Conservation (phyloP, 1,140 invertebrate genomes). For the Cecropterus lyciades region DNA sequence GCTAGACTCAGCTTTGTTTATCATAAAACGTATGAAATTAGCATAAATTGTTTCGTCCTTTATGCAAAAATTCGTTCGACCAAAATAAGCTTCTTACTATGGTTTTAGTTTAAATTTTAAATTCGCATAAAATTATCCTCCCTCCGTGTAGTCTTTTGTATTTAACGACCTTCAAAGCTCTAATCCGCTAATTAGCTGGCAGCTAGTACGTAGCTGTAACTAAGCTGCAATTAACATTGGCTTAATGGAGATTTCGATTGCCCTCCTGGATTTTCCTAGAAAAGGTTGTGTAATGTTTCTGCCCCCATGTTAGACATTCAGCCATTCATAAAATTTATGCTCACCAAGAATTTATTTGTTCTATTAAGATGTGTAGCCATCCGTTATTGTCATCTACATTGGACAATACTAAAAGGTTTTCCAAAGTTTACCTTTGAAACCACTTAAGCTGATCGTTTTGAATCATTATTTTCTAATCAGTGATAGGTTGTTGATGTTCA, state of each 20-base stretch:
- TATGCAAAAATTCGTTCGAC: conserved; percentile 31
- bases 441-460: no score
- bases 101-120: conserved; percentile 32
- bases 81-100: conserved; percentile 31
- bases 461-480: no score
- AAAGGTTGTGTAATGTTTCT: not conserved
- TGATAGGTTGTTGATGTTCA: no score
- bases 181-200: conserved; percentile 32
- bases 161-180: conserved; percentile 18
- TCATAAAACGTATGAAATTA: conserved; percentile 32
- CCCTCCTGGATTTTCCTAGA: not conserved
- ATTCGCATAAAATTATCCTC: conserved; percentile 28
- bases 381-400: no score
- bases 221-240: conserved; percentile 18
- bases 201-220: conserved; percentile 14
- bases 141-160: conserved; percentile 29
- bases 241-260: conserved; percentile 18
- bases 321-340: no score
- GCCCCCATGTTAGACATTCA: no score
- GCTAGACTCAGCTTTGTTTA: conserved; percentile 29
- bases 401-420: no score
- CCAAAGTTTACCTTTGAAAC: no score
- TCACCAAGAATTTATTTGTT: no score
- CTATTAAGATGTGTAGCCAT: no score
- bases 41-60: conserved; percentile 33